Evolutionary conservation across 1,140 invertebrate species (phyloP).

Genomic region (Drosophila trapezifrons): DNA sequence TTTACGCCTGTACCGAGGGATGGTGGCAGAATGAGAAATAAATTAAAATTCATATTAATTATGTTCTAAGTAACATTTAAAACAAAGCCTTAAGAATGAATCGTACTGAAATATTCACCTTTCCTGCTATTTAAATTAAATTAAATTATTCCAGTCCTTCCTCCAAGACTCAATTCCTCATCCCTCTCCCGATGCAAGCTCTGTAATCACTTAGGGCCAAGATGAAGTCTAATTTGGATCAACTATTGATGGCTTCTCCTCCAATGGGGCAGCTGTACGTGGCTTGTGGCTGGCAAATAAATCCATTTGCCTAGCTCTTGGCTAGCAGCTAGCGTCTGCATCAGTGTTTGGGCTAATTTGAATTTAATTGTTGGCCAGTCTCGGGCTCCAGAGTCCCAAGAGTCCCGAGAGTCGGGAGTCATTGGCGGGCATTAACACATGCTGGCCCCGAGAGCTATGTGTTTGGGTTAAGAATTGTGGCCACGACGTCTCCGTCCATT

Average conservation of each 20-base stretch:
- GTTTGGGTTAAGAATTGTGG: slow-evolving; percentile 74
- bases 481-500: slow-evolving; percentile 22
- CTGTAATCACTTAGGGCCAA: slow-evolving; percentile 7
- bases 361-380: slow-evolving; percentile 64
- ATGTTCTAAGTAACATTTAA: too few relatives aligned
- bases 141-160: neutral
- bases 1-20: too few relatives aligned
- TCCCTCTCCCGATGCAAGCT: neutral
- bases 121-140: neutral
- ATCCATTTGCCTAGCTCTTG: slow-evolving; percentile 36
- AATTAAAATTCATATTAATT: too few relatives aligned
- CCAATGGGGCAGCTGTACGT: slow-evolving; percentile 20
- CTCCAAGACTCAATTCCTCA: too few relatives aligned
- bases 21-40: too few relatives aligned
- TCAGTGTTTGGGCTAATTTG: slow-evolving; percentile 65
- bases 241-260: slow-evolving; percentile 29
- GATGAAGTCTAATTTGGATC: slow-evolving; percentile 16
- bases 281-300: slow-evolving; percentile 27
- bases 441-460: slow-evolving; percentile 55
- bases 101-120: too few relatives aligned
- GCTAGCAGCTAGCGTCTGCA: slow-evolving; percentile 27
- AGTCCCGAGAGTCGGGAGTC: slow-evolving; percentile 14
- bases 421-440: slow-evolving; percentile 68
- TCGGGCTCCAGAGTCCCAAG: neutral
- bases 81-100: too few relatives aligned